phyloP scores from a whole-genome alignment of 1,140 invertebrate species.

The Cydia strobilella region DNA sequence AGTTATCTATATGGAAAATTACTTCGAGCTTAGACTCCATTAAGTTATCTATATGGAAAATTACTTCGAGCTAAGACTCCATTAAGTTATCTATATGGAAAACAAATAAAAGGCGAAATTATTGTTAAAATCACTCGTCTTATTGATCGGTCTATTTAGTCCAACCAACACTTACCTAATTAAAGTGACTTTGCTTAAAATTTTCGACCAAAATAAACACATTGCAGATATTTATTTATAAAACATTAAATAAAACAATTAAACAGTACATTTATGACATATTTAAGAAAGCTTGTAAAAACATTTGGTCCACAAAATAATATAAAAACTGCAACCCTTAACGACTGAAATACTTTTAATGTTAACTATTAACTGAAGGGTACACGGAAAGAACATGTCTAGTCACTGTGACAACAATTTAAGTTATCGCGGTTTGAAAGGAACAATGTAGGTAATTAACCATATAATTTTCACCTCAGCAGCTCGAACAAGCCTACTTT shows the following conservation, averaged over 20 bases:
- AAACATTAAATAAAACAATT: not conserved
- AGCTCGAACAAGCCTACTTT: too few relatives aligned
- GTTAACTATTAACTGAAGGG: too few relatives aligned
- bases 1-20: not conserved
- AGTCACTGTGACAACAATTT: too few relatives aligned
- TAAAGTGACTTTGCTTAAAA: not conserved
- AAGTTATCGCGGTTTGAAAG: too few relatives aligned
- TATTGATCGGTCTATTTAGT: not conserved
- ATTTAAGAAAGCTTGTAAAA: not conserved
- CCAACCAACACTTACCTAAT: not conserved
- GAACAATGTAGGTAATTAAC: too few relatives aligned
- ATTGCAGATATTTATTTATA: not conserved
- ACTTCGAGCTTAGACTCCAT: not conserved
- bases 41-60: not conserved
- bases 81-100: not conserved
- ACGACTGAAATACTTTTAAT: not conserved
- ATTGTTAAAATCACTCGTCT: not conserved
- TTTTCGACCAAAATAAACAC: not conserved
- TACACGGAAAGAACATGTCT: too few relatives aligned
- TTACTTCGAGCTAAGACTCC: not conserved
- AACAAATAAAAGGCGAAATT: not conserved
- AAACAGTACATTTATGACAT: not conserved
- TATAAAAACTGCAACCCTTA: not conserved
- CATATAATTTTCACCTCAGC: too few relatives aligned
- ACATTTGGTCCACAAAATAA: constrained; percentile 16